phyloP scores from a whole-genome alignment of 2,888 invertebrate genomes.

The Epiperipatus broadwayi region DNA sequence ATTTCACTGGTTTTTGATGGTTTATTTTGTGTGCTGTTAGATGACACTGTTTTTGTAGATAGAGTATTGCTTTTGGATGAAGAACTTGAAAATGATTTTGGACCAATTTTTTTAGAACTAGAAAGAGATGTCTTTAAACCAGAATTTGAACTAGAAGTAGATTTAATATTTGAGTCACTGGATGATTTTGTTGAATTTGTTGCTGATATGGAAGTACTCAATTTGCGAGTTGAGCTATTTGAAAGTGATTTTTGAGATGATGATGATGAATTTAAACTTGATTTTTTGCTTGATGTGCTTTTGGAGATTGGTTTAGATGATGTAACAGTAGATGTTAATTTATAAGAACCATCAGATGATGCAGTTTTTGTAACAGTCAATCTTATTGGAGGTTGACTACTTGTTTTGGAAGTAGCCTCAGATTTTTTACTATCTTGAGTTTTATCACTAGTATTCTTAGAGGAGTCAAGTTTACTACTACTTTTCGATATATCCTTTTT shows the following conservation, averaged over 20 bases:
- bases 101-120: too few species aligned
- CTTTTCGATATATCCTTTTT: too few species aligned
- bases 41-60: slow-evolving; percentile 13
- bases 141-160: slow-evolving; percentile 14
- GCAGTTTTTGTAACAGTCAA: slow-evolving; percentile 70
- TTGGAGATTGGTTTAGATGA: too few species aligned
- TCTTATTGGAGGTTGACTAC: too few species aligned
- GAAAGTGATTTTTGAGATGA: slow-evolving; percentile 15
- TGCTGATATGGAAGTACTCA: slow-evolving; percentile 11
- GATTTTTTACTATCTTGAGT: too few species aligned
- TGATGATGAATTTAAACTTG: slow-evolving; percentile 15
- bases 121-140: slow-evolving; percentile 14
- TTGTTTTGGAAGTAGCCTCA: too few species aligned
- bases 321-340: too few species aligned
- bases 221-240: slow-evolving; percentile 12
- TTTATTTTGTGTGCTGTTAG: slow-evolving; percentile 14
- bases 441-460: too few species aligned
- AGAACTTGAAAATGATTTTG: slow-evolving; percentile 11
- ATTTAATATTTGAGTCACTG: slow-evolving; percentile 11
- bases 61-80: slow-evolving; percentile 15
- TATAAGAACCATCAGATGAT: slow-evolving; percentile 19
- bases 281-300: too few species aligned
- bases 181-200: slow-evolving; percentile 13
- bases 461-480: too few species aligned
- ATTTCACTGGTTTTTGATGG: slow-evolving; percentile 11